Conservation (phyloP, 2,888 invertebrate species). For the Bruchidius siliquastri region DNA sequence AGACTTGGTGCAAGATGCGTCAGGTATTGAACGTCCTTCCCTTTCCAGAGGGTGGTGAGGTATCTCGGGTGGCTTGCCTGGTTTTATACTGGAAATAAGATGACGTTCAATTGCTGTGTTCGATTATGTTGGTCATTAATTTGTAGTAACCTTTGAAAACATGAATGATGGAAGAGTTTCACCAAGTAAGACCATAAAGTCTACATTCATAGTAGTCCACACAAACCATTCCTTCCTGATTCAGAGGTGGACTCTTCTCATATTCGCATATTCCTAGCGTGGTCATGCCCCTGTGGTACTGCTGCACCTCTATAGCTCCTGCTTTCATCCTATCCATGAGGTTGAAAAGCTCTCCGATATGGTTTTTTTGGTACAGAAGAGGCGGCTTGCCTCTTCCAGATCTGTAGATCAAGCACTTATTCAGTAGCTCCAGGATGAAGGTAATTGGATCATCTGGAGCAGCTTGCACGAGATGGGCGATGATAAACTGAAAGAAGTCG, state of each 20-base stretch:
- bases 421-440: slow-evolving; percentile 46
- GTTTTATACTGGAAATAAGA: too few species aligned
- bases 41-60: too few species aligned
- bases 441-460: slow-evolving; percentile 46
- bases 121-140: too few species aligned
- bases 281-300: slow-evolving; percentile 40
- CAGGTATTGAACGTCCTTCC: too few species aligned
- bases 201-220: too few species aligned
- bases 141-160: too few species aligned
- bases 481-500: slow-evolving; percentile 48
- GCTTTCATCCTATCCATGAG: slow-evolving; percentile 42
- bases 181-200: too few species aligned
- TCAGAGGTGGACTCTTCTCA: slow-evolving; percentile 32
- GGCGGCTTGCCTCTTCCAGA: slow-evolving; percentile 47
- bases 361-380: slow-evolving; percentile 43
- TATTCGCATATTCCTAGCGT: slow-evolving; percentile 40
- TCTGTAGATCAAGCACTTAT: slow-evolving; percentile 48
- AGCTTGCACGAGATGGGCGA: slow-evolving; percentile 45
- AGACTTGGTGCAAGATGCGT: too few species aligned
- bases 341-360: slow-evolving; percentile 38
- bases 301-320: slow-evolving; percentile 37
- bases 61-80: too few species aligned
- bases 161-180: too few species aligned
- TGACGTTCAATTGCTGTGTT: too few species aligned
- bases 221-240: slow-evolving; percentile 31